phyloP scores from a whole-genome alignment of 2,888 invertebrate species.

The Tetropium fuscum region DNA sequence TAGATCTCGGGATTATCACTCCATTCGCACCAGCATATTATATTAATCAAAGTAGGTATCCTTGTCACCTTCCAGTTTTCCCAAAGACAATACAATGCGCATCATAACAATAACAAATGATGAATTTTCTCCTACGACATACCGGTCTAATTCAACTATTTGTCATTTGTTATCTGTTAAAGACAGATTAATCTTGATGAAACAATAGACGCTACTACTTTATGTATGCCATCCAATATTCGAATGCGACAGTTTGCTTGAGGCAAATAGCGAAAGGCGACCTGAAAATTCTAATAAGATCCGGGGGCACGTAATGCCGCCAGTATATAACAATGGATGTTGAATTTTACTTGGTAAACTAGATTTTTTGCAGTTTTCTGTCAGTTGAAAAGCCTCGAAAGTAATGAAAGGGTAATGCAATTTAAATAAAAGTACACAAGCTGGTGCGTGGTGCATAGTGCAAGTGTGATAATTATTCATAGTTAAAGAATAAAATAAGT shows the following conservation, averaged over 20 bases:
- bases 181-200: constrained; percentile 53
- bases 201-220: constrained; percentile 41
- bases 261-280: constrained; percentile 4
- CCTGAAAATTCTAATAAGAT: constrained; percentile 5
- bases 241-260: constrained; percentile 11
- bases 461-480: too few relatives aligned
- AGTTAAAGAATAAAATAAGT: too few relatives aligned
- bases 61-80: constrained; percentile 29
- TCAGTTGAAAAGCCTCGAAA: too few relatives aligned
- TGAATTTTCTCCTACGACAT: constrained; percentile 42
- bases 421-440: too few relatives aligned
- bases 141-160: constrained; percentile 43
- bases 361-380: too few relatives aligned
- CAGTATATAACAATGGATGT: too few relatives aligned
- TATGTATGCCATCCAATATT: constrained; percentile 7
- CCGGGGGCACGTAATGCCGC: too few relatives aligned
- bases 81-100: constrained; percentile 34
- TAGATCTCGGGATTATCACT: constrained; percentile 5
- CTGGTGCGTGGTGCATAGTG: too few relatives aligned
- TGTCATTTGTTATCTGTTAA: constrained; percentile 53
- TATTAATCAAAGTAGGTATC: constrained; percentile 28
- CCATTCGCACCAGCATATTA: constrained; percentile 13
- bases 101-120: constrained; percentile 44
- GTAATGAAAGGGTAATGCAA: too few relatives aligned
- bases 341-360: too few relatives aligned